phyloP scores from a whole-genome alignment of 2,888 invertebrate genomes.

The Microctonus aethiopoides region DNA sequence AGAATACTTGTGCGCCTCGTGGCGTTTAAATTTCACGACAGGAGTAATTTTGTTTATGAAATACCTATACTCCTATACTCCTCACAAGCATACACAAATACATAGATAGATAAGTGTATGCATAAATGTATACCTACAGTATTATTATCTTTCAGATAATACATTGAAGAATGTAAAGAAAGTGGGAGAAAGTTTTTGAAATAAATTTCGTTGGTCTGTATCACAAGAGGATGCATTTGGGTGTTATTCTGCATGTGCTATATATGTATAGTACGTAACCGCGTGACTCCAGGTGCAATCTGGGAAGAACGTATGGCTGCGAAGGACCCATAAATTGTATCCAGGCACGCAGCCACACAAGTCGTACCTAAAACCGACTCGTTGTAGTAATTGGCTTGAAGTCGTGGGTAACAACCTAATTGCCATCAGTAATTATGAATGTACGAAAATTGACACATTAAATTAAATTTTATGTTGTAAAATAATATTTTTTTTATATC shows the following conservation, averaged over 20 bases:
- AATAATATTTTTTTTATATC: neutral
- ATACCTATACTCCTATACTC: neutral
- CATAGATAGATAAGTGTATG: neutral
- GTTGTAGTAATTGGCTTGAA: conserved; percentile 19
- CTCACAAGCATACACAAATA: neutral
- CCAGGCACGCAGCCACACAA: conserved; percentile 21
- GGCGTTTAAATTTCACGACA: neutral
- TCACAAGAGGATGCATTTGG: no score
- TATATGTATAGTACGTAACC: neutral
- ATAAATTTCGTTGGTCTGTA: no score
- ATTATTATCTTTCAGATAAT: neutral
- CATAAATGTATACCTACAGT: neutral
- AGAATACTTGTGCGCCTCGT: neutral
- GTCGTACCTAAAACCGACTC: conserved; percentile 9
- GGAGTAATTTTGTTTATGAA: neutral
- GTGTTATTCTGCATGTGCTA: no score
- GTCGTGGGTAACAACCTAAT: neutral
- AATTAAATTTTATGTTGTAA: neutral
- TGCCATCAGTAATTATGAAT: conserved; percentile 3
- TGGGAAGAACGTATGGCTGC: neutral
- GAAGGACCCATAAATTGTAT: conserved; percentile 36
- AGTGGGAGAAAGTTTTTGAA: neutral
- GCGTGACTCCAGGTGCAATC: neutral
- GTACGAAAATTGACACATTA: neutral
- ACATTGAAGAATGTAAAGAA: neutral